phyloP scores from a whole-genome alignment of 2,888 invertebrate genomes.

The Drosophila merina region DNA sequence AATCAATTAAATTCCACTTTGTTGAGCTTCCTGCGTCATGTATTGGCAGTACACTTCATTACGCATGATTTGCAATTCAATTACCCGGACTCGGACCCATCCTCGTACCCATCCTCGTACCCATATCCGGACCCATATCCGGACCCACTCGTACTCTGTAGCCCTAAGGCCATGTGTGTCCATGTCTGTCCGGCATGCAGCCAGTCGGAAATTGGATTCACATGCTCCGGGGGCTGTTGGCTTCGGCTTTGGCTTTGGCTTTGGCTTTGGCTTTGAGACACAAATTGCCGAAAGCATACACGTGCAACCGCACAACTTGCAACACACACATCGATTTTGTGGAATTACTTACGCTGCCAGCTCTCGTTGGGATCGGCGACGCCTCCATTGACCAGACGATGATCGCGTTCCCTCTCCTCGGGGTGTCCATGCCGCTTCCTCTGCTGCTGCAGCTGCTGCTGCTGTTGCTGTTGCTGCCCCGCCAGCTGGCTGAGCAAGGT shows the following conservation, averaged over 20 bases:
- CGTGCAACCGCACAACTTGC: conserved; percentile 23
- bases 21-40: conserved; percentile 29
- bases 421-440: conserved; percentile 47
- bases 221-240: background rate
- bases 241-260: background rate
- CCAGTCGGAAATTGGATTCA: conserved; percentile 34
- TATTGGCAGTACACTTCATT: conserved; percentile 69
- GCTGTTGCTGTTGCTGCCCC: conserved; percentile 38
- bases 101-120: background rate
- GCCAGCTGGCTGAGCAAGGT: conserved; percentile 52
- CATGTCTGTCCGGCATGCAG: conserved; percentile 16
- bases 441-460: conserved; percentile 41
- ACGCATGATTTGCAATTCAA: conserved; percentile 76
- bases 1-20: conserved; percentile 65
- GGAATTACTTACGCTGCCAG: conserved; percentile 87
- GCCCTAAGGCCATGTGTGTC: background rate
- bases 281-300: background rate
- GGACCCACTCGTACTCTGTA: background rate
- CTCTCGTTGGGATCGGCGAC: conserved; percentile 86
- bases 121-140: background rate
- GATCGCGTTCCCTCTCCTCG: conserved; percentile 87
- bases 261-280: background rate
- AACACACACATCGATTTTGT: conserved; percentile 3
- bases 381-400: conserved; percentile 86
- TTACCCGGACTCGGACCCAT: conserved; percentile 49